phyloP scores from a whole-genome alignment of 2,888 invertebrate genomes.

The Choristoneura rosaceana region DNA sequence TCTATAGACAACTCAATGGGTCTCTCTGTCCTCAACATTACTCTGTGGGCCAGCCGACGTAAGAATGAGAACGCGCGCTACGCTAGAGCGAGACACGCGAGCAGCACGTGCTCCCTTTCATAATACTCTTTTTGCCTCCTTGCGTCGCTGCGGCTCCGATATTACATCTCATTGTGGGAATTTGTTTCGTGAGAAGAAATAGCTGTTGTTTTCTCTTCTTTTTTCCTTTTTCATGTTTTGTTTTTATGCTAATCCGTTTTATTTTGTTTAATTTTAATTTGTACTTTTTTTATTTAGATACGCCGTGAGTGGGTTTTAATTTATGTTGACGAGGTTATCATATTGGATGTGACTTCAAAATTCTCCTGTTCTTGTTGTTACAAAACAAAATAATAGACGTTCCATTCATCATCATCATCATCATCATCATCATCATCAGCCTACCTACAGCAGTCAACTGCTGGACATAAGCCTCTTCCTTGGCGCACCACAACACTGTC shows the following conservation, averaged over 20 bases:
- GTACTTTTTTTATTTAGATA: conserved; percentile 1
- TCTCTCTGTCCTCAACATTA: conserved; percentile 42
- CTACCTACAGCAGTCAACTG: too few species aligned
- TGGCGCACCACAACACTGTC: too few species aligned
- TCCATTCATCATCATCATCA: too few species aligned
- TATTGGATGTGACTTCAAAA: background rate
- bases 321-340: background rate
- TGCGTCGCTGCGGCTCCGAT: conserved; percentile 73
- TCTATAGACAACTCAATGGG: background rate
- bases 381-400: background rate
- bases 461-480: too few species aligned
- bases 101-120: conserved; percentile 82
- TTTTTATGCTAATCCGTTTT: conserved; percentile 46
- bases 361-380: background rate
- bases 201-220: conserved; percentile 51
- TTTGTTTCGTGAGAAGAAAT: conserved; percentile 70
- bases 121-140: conserved; percentile 76
- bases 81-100: conserved; percentile 57
- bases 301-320: background rate
- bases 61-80: conserved; percentile 54
- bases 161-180: conserved; percentile 75
- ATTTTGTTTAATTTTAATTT: conserved; percentile 35
- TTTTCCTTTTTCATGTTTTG: conserved; percentile 47
- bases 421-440: too few species aligned
- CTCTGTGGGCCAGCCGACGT: conserved; percentile 52